Evolutionary conservation across 2,797 vertebrate genomes (phyloP).

Genomic region (Mormyrops boulengeri): DNA sequence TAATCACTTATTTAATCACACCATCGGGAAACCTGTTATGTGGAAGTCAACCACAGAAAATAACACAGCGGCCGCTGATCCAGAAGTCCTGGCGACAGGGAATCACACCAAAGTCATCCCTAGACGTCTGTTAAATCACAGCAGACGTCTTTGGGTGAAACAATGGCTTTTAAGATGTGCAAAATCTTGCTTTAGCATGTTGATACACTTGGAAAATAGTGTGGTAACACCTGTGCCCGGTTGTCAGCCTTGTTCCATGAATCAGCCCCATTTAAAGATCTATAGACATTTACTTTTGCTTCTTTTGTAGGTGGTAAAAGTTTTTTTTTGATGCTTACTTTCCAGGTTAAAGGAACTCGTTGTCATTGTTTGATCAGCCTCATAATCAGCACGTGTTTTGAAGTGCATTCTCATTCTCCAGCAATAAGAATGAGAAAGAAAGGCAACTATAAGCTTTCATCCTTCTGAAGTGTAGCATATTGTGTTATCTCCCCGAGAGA

Average conservation of each 20-base stretch:
- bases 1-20: constrained; percentile 16
- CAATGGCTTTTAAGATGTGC: background rate
- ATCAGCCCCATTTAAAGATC: background rate
- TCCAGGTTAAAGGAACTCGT: background rate
- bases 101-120: background rate
- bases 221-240: background rate
- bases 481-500: constrained; percentile 2
- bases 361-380: background rate
- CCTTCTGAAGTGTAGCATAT: background rate
- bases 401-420: background rate
- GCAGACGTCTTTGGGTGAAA: background rate
- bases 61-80: background rate
- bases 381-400: background rate
- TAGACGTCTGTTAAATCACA: background rate
- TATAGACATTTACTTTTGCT: background rate
- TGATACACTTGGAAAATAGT: background rate
- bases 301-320: background rate
- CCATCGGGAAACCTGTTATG: background rate
- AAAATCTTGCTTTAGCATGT: background rate
- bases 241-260: background rate
- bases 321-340: constrained; percentile 10
- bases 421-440: background rate
- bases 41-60: background rate
- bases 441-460: background rate
- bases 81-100: background rate